Conservation (phyloP, 2,113 vertebrate species). For the crab-eating macaque (Macaca fascicularis) region T2T-MFA8v1.1 NC_088377.1:135169501-135170000, state of each 20-base stretch:
- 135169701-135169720: neutral
- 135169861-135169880: neutral
- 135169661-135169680: neutral
- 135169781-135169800: neutral
- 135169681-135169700: neutral
- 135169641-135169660: neutral
- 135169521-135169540: neutral
- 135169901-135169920: neutral
- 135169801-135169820: neutral
- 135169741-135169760: neutral
- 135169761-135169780: neutral
- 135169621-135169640: neutral
- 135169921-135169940: fast-evolving
- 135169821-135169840: neutral
- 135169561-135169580: neutral
- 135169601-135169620: neutral
- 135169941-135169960: neutral
- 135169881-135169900: neutral
- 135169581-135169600: neutral
- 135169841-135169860: neutral
- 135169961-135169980: neutral
- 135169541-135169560: neutral
- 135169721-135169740: neutral
- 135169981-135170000: neutral
- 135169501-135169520: neutral